A percentile compares a stretch with the other conserved stretches of the same genome.
These are phyloP conservation scores for Drosophila miranda DNA, from an alignment of 1,140 invertebrate species.

Conservation along the genomic window DNA sequence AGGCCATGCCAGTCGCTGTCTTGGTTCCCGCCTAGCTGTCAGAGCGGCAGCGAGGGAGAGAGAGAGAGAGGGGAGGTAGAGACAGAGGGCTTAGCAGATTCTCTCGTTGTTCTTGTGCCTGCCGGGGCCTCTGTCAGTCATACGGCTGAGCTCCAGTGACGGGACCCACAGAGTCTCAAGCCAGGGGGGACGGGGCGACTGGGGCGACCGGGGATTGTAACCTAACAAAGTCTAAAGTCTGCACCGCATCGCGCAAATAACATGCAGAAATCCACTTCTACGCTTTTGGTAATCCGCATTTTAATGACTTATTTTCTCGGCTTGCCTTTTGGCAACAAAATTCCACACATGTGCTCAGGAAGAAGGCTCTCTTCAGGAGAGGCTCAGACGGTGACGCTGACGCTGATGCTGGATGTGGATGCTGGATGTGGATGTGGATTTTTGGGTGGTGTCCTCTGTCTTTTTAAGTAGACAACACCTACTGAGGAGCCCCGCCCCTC, in stretches of 20 bases:
- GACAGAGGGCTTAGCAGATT: constrained; percentile 55
- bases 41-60: constrained; percentile 4
- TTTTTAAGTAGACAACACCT: constrained; percentile 58
- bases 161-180: constrained; percentile 36
- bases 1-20: constrained; percentile 3
- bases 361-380: constrained; percentile 6
- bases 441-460: constrained; percentile 30
- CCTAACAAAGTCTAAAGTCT: constrained; percentile 57
- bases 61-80: constrained; percentile 17
- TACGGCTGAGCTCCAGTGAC: constrained; percentile 38
- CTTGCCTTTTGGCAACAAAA: constrained; percentile 65
- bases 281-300: constrained; percentile 78
- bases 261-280: constrained; percentile 77
- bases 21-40: constrained; percentile 23
- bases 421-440: neutral
- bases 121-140: constrained; percentile 58
- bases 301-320: constrained; percentile 78
- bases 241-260: constrained; percentile 62
- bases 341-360: constrained; percentile 46
- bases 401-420: constrained; percentile 6
- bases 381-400: too few species aligned
- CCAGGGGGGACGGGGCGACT: neutral
- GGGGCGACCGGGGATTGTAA: constrained; percentile 10
- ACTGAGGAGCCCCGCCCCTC: constrained; percentile 19
- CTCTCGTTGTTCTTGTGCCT: constrained; percentile 27